Conservation (phyloP, 2,113 vertebrate genomes). For the Tachysurus vachellii region DNA sequence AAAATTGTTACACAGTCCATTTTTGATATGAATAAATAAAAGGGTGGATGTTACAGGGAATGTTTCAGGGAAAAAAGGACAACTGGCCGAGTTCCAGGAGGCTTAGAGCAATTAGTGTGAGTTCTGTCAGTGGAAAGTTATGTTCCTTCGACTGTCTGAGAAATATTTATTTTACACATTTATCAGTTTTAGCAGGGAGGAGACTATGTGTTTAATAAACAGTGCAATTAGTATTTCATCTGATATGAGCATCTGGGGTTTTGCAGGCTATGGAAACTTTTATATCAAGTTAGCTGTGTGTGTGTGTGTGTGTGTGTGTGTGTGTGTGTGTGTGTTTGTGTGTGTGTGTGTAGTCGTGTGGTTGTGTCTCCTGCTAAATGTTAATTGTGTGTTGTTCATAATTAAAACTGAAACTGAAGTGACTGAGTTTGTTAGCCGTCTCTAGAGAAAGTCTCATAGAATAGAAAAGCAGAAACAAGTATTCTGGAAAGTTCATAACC, state of each 20-base stretch:
- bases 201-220: neutral
- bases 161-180: neutral
- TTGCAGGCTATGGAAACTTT: neutral
- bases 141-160: neutral
- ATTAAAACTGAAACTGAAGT: neutral
- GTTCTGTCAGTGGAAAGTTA: neutral
- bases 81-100: neutral
- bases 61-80: neutral
- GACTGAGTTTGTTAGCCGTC: neutral
- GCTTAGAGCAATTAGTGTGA: neutral
- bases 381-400: neutral
- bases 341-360: neutral
- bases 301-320: neutral
- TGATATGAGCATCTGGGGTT: neutral
- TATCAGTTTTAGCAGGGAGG: neutral
- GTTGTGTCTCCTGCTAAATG: neutral
- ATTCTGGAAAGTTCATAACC: neutral
- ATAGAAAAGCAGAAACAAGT: neutral
- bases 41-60: neutral
- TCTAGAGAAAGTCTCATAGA: neutral
- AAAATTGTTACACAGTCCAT: neutral
- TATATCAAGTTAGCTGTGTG: too few species aligned
- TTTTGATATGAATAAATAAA: neutral
- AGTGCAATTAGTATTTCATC: too few species aligned
- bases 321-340: constrained; percentile 5